Evolutionary conservation across 2,113 vertebrate species (phyloP).

Genomic region (Lontra canadensis): DNA sequence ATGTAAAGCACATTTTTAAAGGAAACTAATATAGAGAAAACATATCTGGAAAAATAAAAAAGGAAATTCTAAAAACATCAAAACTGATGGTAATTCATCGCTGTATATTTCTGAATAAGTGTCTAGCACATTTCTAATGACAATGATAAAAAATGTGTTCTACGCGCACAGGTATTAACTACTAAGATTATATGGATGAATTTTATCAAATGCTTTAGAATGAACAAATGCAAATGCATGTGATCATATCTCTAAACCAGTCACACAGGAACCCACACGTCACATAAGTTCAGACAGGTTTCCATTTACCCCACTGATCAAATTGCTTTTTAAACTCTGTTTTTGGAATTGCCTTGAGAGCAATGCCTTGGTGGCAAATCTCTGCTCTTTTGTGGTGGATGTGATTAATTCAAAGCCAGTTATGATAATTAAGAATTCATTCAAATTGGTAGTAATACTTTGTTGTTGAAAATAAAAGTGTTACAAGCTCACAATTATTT

Average conservation of each 20-base stretch:
- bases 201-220: neutral
- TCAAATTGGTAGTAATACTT: neutral
- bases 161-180: neutral
- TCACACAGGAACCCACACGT: neutral
- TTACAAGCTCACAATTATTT: neutral
- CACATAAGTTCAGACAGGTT: neutral
- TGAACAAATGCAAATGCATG: neutral
- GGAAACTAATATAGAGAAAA: neutral
- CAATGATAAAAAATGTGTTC: neutral
- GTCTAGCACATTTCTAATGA: neutral
- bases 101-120: neutral
- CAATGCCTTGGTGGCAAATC: neutral
- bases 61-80: neutral
- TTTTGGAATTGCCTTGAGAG: neutral
- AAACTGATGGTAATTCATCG: neutral
- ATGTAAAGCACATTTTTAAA: neutral
- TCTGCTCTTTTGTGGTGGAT: neutral
- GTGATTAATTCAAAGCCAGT: neutral
- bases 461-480: neutral
- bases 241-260: neutral
- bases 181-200: neutral
- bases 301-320: neutral
- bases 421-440: neutral
- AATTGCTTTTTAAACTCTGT: neutral
- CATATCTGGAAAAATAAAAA: neutral